Evolutionary conservation across 2,888 invertebrate genomes (phyloP).

Genomic region (Phasia obesa): DNA sequence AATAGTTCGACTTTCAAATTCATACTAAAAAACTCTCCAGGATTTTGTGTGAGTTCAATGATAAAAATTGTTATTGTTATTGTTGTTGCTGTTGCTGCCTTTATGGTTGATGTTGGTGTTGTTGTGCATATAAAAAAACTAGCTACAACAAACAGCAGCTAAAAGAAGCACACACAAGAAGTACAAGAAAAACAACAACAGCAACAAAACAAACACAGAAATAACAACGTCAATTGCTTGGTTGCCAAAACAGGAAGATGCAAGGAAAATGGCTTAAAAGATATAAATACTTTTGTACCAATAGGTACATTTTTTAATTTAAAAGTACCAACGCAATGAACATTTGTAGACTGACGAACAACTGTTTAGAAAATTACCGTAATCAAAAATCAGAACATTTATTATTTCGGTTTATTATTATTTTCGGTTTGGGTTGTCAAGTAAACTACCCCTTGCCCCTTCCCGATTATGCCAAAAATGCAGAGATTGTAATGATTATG

Average conservation of each 20-base stretch:
- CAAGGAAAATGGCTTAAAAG: neutral
- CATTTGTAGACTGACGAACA: no score
- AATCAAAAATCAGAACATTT: no score
- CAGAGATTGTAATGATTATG: no score
- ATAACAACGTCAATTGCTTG: constrained; percentile 45
- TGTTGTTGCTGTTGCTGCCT: constrained; percentile 17
- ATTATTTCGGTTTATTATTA: no score
- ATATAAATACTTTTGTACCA: constrained; percentile 3
- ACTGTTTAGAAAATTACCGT: no score
- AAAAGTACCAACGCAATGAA: no score
- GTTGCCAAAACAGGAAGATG: neutral
- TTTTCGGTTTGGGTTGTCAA: no score
- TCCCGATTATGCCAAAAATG: no score
- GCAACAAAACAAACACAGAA: constrained; percentile 15
- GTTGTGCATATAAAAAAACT: constrained; percentile 26
- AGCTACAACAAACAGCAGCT: constrained; percentile 28
- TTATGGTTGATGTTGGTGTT: no score
- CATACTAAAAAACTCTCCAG: constrained; percentile 66
- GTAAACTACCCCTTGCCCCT: no score
- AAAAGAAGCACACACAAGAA: constrained; percentile 8
- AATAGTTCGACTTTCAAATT: constrained; percentile 68
- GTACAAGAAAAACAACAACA: constrained; percentile 19
- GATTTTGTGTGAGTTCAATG: constrained; percentile 66
- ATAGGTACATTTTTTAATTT: neutral
- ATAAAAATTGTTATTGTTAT: constrained; percentile 44